Evolutionary conservation across 2,888 invertebrate species (phyloP).

Genomic region (Pseudococcus viburni): DNA sequence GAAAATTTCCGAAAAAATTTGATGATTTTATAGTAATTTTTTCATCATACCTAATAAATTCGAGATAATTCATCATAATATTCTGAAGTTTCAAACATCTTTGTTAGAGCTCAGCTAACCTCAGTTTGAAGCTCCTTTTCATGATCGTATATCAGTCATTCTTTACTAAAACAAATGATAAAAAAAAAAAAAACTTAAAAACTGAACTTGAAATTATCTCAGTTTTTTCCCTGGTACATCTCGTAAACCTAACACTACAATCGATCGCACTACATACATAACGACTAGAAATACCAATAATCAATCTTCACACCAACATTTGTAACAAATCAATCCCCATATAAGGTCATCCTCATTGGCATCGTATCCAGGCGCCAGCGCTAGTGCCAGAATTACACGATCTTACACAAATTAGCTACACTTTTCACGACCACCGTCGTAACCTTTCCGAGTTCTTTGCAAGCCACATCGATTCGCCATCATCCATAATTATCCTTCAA

Average conservation of each 20-base stretch:
- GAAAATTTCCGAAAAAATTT: no score
- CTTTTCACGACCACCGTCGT: neutral
- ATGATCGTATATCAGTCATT: no score
- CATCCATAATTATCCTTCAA: slow-evolving; percentile 22
- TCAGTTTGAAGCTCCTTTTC: no score
- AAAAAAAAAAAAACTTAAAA: no score
- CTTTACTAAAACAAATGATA: no score
- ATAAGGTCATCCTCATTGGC: neutral
- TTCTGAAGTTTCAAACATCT: no score
- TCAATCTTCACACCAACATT: slow-evolving; percentile 3
- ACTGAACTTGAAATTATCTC: no score
- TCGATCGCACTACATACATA: neutral
- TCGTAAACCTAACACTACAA: neutral
- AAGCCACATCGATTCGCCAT: neutral
- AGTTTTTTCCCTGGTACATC: neutral
- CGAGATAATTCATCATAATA: no score
- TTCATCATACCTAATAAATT: no score
- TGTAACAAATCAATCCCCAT: slow-evolving; percentile 9
- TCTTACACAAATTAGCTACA: neutral
- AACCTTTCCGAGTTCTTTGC: neutral
- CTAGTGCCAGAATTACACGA: neutral
- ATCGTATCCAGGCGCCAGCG: neutral
- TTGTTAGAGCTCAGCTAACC: no score
- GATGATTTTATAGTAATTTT: no score
- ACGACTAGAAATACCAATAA: neutral